These are phyloP conservation scores for Zhengitettix transpicula DNA, from an alignment of 2,888 invertebrate genomes.

Conservation along the genomic window DNA sequence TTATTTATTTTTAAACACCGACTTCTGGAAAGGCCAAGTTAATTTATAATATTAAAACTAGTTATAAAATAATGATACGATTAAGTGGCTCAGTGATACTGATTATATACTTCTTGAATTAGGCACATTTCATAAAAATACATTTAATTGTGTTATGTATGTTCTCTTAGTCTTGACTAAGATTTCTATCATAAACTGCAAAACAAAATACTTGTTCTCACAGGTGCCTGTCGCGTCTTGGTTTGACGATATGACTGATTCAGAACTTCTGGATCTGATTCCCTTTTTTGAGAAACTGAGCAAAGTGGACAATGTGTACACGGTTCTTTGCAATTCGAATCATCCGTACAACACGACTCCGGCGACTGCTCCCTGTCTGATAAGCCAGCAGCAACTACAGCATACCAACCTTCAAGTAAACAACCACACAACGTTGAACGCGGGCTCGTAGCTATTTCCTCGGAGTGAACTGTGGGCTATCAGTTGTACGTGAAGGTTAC, in stretches of 20 bases:
- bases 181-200: too few species aligned
- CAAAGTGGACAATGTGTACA: constrained; percentile 92
- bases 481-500: too few species aligned
- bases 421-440: constrained; percentile 8
- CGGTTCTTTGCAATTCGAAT: constrained; percentile 82
- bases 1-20: too few species aligned
- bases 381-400: constrained; percentile 8
- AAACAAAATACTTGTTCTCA: too few species aligned
- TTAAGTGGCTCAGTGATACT: too few species aligned
- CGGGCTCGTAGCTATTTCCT: constrained; percentile 8
- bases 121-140: too few species aligned
- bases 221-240: constrained; percentile 97
- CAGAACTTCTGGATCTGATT: constrained; percentile 90
- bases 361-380: neutral
- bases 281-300: constrained; percentile 96
- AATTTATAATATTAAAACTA: too few species aligned
- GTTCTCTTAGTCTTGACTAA: too few species aligned
- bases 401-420: constrained; percentile 11
- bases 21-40: too few species aligned
- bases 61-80: too few species aligned
- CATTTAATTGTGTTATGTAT: too few species aligned
- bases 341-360: constrained; percentile 49
- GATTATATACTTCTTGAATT: too few species aligned
- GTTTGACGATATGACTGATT: constrained; percentile 99
- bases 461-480: neutral